These are phyloP conservation scores for Notodonta ziczac DNA, from an alignment of 2,888 invertebrate genomes.

Conservation along the genomic window DNA sequence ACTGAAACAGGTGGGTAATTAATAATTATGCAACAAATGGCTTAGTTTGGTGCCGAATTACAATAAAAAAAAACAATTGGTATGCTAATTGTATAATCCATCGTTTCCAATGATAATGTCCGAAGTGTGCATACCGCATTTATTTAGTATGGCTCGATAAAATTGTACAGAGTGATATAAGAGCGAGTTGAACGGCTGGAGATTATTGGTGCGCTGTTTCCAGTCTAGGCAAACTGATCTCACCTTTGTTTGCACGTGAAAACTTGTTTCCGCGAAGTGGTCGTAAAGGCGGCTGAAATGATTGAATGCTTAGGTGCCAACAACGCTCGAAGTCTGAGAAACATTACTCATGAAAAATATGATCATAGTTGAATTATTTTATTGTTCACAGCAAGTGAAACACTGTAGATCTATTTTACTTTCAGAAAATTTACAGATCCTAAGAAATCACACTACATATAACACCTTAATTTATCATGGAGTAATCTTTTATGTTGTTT, in stretches of 20 bases:
- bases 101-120: background rate
- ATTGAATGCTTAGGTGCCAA: constrained; percentile 41
- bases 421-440: constrained; percentile 7
- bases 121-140: constrained; percentile 12
- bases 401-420: constrained; percentile 30
- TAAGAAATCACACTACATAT: too few relatives aligned
- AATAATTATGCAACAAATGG: constrained; percentile 39
- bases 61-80: too few relatives aligned
- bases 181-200: constrained; percentile 36
- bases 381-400: constrained; percentile 36
- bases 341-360: constrained; percentile 43
- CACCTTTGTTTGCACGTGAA: constrained; percentile 41
- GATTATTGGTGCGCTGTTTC: constrained; percentile 42
- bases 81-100: background rate
- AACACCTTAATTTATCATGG: too few relatives aligned
- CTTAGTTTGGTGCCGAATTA: constrained; percentile 12
- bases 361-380: constrained; percentile 45
- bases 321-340: constrained; percentile 37
- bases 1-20: constrained; percentile 51
- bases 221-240: constrained; percentile 36
- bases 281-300: constrained; percentile 40
- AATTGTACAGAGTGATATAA: constrained; percentile 30
- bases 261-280: constrained; percentile 38
- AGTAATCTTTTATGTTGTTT: too few relatives aligned
- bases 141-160: constrained; percentile 20